Evolutionary conservation across 1,140 invertebrate species (phyloP).

Genomic region (Plodia interpunctella): DNA sequence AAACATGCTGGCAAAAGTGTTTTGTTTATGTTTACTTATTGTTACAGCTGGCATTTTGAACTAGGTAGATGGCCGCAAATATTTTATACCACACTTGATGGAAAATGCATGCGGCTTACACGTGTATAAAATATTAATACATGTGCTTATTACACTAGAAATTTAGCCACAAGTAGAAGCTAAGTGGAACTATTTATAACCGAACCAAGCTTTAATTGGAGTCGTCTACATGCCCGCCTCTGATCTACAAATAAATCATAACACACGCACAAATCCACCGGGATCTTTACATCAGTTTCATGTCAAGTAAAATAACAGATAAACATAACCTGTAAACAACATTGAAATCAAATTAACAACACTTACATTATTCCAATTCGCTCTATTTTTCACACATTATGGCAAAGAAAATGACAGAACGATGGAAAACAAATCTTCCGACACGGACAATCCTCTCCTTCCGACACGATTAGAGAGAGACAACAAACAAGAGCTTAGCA

Average conservation of each 20-base stretch:
- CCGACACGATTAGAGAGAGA: conserved; percentile 45
- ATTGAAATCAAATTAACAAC: conserved; percentile 11
- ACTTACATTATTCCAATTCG: conserved; percentile 64
- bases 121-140: background rate
- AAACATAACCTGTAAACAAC: conserved; percentile 12
- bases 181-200: conserved; percentile 64
- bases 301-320: background rate
- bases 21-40: too few species aligned
- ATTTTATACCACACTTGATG: too few species aligned
- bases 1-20: too few species aligned
- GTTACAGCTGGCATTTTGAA: too few species aligned
- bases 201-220: conserved; percentile 45
- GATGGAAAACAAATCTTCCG: conserved; percentile 59
- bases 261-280: background rate
- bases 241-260: conserved; percentile 41
- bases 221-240: conserved; percentile 36
- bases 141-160: conserved; percentile 9
- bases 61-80: too few species aligned
- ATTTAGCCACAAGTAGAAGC: conserved; percentile 41
- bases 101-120: too few species aligned
- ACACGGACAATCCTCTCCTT: conserved; percentile 49
- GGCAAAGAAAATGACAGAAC: conserved; percentile 48
- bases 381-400: conserved; percentile 35
- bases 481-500: conserved; percentile 44
- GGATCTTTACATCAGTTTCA: background rate